Evolutionary conservation across 2,113 vertebrate genomes (phyloP).

Genomic region (Ondatra zibethicus): DNA sequence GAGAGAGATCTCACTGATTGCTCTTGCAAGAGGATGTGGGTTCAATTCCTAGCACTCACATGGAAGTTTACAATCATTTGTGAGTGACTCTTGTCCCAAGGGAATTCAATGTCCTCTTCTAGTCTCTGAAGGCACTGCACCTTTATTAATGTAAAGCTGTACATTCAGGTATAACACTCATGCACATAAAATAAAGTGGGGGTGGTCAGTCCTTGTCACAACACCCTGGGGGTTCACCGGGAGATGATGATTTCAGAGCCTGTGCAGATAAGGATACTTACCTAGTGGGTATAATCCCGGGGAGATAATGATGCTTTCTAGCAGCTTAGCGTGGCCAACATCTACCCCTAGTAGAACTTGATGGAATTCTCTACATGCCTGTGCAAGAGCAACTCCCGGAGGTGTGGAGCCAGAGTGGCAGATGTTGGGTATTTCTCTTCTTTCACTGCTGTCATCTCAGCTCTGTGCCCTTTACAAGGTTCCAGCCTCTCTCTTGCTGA

Average conservation of each 20-base stretch:
- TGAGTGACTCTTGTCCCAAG: background rate
- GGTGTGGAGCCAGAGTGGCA: background rate
- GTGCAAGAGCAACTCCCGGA: no score
- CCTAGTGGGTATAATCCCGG: background rate
- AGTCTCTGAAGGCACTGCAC: no score
- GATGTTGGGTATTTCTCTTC: background rate
- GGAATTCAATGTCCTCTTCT: background rate
- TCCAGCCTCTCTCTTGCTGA: background rate
- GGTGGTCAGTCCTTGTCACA: background rate
- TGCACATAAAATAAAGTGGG: background rate
- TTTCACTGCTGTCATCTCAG: background rate
- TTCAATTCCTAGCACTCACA: background rate
- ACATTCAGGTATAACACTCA: background rate
- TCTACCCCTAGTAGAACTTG: accelerated
- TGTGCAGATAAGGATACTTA: background rate
- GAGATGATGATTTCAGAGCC: background rate
- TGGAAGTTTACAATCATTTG: background rate
- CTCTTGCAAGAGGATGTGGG: background rate
- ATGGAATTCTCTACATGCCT: background rate
- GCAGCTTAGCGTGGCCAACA: accelerated
- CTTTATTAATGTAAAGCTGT: background rate
- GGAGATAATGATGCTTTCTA: background rate
- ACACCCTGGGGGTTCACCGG: background rate
- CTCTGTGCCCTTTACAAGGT: background rate
- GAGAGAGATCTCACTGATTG: background rate